Evolutionary conservation across 1,140 invertebrate species (phyloP), one percentile per base, ranked within the genome.

Genomic region (Sogatella furcifera): DNA sequence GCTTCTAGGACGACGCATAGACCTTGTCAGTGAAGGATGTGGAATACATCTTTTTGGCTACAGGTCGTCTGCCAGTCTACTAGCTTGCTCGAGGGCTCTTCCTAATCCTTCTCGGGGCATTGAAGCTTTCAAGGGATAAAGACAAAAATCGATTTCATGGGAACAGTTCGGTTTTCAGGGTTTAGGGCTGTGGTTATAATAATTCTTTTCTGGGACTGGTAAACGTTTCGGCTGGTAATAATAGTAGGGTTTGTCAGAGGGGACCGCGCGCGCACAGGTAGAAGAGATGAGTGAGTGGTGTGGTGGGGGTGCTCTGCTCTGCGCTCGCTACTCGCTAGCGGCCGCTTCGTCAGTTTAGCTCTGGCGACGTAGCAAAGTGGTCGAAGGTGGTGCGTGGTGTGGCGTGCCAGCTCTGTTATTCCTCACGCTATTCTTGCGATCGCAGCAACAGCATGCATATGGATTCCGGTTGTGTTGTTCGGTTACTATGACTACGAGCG

Each of bases 121-220:
- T 38, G 9, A 38, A 10, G 34, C 34, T 38, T 49, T 49, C 21
- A 19, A 49, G 21, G 46, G 46, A 49, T 49, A 49, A 49, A 49
- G 46, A 17, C 46, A 22, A 49, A 49, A 49, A 38, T 49, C 46
- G 46, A 49, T 49, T 49, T 49, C 46, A 49, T 49, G 46, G 46
- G 46, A 49, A 49, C 46, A 49, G 8, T 22, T 22, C 46, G 46
- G 9, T 49, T 22, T 49, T 9, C 14, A 19, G 21, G 21, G 15
- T 17, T 49, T 49, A 49, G 21, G 46, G 46, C 15, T n/a, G 14
- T 9, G 21, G 15, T 22, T 17, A 22, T 15, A 19, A 49, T 49
- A 49, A 49, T 49, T 49, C 46, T 49, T 49, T 49, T 49, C 21
- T 17, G 46, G 21, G 21, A 19, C 21, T 22, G 21, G 46, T 49